Evolutionary conservation across 2,797 vertebrate species (phyloP).

Genomic region (Danio albolineatus): DNA sequence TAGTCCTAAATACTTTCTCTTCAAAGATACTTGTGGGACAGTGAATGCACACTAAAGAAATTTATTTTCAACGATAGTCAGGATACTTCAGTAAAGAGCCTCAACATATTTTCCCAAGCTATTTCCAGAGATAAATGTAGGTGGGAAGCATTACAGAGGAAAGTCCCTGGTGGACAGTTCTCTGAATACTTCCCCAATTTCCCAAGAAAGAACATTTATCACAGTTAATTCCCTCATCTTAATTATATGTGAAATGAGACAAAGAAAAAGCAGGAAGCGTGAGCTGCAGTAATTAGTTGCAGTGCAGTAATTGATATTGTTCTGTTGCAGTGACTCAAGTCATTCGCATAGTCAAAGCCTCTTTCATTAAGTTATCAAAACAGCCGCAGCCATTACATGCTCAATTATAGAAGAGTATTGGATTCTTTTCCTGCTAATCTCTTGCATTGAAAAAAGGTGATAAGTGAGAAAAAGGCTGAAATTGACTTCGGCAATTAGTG

Average conservation of each 20-base stretch:
- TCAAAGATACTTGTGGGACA: neutral
- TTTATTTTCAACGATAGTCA: neutral
- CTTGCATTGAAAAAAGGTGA: conserved; percentile 56
- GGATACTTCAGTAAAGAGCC: neutral
- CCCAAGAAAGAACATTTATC: conserved; percentile 56
- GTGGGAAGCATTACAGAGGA: neutral
- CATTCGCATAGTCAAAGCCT: conserved; percentile 51
- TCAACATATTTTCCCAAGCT: neutral
- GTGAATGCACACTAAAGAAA: neutral
- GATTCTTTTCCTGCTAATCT: conserved; percentile 56
- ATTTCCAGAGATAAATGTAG: neutral
- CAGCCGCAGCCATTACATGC: conserved; percentile 62
- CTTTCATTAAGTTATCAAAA: conserved; percentile 68
- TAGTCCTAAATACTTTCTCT: neutral
- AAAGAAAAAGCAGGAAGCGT: conserved; percentile 48
- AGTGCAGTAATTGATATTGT: conserved; percentile 63
- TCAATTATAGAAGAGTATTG: conserved; percentile 63
- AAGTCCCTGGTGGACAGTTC: conserved; percentile 32
- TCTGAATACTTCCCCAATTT: conserved; percentile 50
- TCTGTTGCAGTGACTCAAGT: conserved; percentile 55
- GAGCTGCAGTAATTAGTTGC: conserved; percentile 61
- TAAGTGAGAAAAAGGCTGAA: conserved; percentile 62
- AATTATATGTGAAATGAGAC: conserved; percentile 62
- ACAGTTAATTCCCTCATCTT: conserved; percentile 58
- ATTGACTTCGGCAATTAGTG: conserved; percentile 62